Evolutionary conservation across 2,797 vertebrate species (phyloP).

Genomic region (Denticeps clupeoides): DNA sequence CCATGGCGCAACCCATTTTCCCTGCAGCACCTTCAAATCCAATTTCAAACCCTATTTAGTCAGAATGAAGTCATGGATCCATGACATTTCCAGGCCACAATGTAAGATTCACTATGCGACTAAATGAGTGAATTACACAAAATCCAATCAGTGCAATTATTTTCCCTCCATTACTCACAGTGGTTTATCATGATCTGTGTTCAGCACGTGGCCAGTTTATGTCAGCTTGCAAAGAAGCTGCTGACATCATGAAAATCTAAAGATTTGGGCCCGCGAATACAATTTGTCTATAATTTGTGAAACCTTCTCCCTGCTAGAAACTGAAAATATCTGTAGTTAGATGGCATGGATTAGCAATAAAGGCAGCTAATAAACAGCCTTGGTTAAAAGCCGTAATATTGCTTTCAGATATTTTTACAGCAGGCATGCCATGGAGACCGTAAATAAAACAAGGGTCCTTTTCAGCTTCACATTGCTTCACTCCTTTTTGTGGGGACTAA

Average conservation of each 20-base stretch:
- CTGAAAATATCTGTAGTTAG: background rate
- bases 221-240: no score
- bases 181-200: no score
- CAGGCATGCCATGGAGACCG: constrained; percentile 13
- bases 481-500: constrained; percentile 8
- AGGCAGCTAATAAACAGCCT: constrained; percentile 6
- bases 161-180: constrained; percentile 25
- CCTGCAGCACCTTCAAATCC: background rate
- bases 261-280: no score
- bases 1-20: no score
- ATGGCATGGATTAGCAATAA: background rate
- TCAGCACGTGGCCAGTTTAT: no score
- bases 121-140: background rate
- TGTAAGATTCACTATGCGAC: constrained; percentile 30
- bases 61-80: constrained; percentile 26
- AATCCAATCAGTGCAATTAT: constrained; percentile 16
- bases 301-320: no score
- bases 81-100: constrained; percentile 25
- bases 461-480: constrained; percentile 15
- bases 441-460: constrained; percentile 14
- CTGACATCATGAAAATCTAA: no score
- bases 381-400: constrained; percentile 1
- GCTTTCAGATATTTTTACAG: constrained; percentile 4
- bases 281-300: no score
- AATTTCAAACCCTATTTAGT: constrained; percentile 18